These are phyloP conservation scores for Heliocidaris tuberculata DNA, from an alignment of 35 echinoderm and acorn worm species.

Conservation along the genomic window DNA sequence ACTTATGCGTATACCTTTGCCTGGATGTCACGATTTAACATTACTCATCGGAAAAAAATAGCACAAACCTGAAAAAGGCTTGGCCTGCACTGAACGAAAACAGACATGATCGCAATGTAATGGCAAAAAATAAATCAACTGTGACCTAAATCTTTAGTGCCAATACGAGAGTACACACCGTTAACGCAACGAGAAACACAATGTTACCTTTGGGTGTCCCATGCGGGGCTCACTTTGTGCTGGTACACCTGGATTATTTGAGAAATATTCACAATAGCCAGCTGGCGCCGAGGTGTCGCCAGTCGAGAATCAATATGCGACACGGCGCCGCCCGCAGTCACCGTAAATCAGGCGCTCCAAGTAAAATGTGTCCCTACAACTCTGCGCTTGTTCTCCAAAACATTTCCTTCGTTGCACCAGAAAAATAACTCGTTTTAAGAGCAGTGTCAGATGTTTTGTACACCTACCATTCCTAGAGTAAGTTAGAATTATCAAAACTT, in stretches of 20 bases:
- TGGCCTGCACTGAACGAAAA: no score
- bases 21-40: no score
- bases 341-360: background rate
- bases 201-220: slow-evolving; percentile 18
- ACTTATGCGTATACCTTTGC: no score
- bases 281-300: slow-evolving; percentile 43
- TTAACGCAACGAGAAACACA: background rate
- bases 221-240: slow-evolving; percentile 37
- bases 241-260: slow-evolving; percentile 46
- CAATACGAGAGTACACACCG: background rate
- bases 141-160: background rate
- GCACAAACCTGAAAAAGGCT: no score
- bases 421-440: no score
- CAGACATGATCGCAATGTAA: background rate
- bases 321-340: slow-evolving; percentile 33
- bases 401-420: background rate
- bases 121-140: background rate
- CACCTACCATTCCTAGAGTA: no score
- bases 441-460: no score
- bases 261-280: slow-evolving; percentile 44
- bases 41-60: no score
- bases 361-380: background rate
- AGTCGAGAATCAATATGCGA: slow-evolving; percentile 42
- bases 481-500: no score
- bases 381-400: background rate